These are phyloP conservation scores for Sciurus vulgaris DNA, from an alignment of 2,797 vertebrate species.

Conservation along the genomic window DNA sequence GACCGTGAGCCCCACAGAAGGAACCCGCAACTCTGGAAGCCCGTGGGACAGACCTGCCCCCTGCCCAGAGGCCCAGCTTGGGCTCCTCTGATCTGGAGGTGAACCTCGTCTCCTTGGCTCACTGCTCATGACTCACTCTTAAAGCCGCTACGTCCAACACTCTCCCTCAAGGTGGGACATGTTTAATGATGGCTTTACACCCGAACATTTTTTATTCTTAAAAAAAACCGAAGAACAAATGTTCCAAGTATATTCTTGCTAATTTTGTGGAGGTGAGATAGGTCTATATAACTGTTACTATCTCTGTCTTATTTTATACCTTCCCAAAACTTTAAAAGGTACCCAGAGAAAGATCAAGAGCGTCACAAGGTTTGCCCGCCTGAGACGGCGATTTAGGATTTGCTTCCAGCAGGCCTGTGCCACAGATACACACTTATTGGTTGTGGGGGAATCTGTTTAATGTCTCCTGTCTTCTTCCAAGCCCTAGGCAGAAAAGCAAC, in stretches of 20 bases:
- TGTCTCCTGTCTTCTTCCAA: neutral
- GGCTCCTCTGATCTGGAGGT: neutral
- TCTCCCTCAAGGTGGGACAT: neutral
- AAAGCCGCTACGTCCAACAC: neutral
- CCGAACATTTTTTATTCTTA: neutral
- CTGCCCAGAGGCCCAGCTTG: neutral
- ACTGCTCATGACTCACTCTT: neutral
- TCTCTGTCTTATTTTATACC: neutral
- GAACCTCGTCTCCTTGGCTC: neutral
- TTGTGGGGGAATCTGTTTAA: neutral
- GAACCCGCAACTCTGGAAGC: fast-evolving
- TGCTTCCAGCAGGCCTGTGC: neutral
- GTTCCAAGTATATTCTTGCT: neutral
- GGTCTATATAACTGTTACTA: neutral
- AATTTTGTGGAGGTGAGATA: neutral
- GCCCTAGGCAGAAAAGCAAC: neutral
- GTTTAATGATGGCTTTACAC: neutral
- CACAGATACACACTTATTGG: neutral
- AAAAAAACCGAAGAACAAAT: neutral
- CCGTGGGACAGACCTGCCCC: fast-evolving
- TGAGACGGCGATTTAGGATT: neutral
- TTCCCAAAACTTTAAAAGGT: neutral
- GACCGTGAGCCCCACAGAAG: neutral
- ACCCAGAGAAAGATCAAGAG: neutral
- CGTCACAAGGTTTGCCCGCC: neutral